These are phyloP conservation scores for Lycodopsis pacificus DNA, from an alignment of 2,797 vertebrate species.

Conservation along the genomic window DNA sequence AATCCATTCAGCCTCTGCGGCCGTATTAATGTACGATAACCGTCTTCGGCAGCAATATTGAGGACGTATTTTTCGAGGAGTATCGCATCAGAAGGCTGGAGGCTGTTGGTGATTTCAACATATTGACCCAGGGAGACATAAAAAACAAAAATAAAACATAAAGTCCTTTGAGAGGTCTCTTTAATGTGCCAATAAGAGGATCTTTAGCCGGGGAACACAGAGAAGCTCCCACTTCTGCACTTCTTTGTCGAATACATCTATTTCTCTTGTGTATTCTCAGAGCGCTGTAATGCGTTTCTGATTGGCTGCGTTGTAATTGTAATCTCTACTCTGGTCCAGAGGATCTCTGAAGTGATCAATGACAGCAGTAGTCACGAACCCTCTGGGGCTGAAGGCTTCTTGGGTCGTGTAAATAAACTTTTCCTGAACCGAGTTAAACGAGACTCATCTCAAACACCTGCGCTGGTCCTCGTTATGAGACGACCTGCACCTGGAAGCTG, in stretches of 20 bases:
- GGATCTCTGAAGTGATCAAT: neutral
- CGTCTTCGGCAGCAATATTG: neutral
- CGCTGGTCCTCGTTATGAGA: neutral
- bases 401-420: neutral
- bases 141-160: no score
- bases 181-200: neutral
- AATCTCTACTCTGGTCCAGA: neutral
- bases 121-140: neutral
- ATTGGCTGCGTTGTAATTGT: neutral
- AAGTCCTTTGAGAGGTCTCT: neutral
- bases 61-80: neutral
- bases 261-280: neutral
- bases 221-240: neutral
- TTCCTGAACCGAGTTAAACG: neutral
- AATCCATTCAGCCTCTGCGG: neutral
- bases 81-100: neutral
- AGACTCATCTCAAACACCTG: constrained; percentile 16
- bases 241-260: neutral
- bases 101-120: neutral
- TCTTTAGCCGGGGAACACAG: no score
- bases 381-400: neutral
- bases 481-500: neutral
- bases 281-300: no score
- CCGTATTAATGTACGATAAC: neutral
- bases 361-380: neutral